phyloP scores from a whole-genome alignment of 1,140 invertebrate species.

The Penaeus indicus region DNA sequence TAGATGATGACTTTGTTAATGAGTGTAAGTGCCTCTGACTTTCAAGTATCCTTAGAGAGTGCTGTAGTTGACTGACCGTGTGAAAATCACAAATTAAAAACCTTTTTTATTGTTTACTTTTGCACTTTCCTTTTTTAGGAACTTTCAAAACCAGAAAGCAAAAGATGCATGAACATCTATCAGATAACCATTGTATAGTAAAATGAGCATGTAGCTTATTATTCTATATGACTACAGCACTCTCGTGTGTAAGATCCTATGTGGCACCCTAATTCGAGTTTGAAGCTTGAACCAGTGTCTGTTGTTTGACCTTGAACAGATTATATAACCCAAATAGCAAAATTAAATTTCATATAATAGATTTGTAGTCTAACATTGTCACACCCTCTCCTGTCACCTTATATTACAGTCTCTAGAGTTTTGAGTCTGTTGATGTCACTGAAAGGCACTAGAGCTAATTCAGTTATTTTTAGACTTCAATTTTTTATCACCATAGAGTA shows the following conservation, averaged over 20 bases:
- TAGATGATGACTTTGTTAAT: conserved; percentile 63
- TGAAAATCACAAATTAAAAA: conserved; percentile 64
- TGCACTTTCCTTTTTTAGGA: too few species aligned
- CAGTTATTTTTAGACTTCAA: too few species aligned
- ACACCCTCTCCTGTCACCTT: not conserved
- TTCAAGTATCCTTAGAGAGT: conserved; percentile 38
- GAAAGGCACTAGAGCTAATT: too few species aligned
- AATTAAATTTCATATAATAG: conserved; percentile 25
- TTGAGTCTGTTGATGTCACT: too few species aligned
- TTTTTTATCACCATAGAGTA: too few species aligned
- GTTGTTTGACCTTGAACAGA: not conserved
- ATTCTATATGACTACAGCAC: conserved; percentile 36
- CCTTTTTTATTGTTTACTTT: too few species aligned
- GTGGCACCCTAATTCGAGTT: conserved; percentile 19
- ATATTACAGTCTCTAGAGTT: too few species aligned
- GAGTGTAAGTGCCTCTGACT: conserved; percentile 59
- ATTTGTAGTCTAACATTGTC: conserved; percentile 8
- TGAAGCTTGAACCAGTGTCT: conserved; percentile 27
- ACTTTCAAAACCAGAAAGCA: too few species aligned
- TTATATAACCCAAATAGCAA: conserved; percentile 26
- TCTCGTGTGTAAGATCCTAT: conserved; percentile 25
- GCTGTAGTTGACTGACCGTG: conserved; percentile 77
- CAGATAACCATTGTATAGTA: too few species aligned
- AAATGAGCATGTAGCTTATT: not conserved
- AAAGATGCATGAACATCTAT: too few species aligned